Evolutionary conservation across 2,888 invertebrate species (phyloP), one percentile per base, ranked within the genome.

Genomic region (Oegoconia quadripuncta): DNA sequence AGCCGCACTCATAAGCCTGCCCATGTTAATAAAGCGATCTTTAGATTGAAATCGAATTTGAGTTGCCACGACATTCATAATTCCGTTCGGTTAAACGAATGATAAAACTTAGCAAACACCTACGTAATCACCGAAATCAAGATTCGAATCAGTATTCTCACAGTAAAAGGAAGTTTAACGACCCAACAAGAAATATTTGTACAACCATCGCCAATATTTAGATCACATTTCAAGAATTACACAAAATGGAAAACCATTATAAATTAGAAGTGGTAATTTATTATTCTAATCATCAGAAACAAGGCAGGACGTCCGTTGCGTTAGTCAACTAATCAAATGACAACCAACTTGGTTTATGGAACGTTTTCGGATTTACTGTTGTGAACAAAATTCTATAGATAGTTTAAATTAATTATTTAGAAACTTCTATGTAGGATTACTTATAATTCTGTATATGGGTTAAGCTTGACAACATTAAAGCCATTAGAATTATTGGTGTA

Each of bases 281-380:
- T 64, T 74, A 80, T 80, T 75, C 49, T 68, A 74, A 79, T 75
- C 47, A 52, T 45, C 34, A 53, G 57, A 59, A 54, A 54, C 60
- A 67, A 70, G 62, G 61, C 70, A 76, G 79, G 81, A 82, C 68
- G 64, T 83, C 81, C 81, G 80, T 60, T 64, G 54, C 32, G 26
- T 33, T 22, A 33, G 20, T 22, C 28, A 34, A 35, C 36, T 22
- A 34, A 34, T 27, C 20, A 15, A 29, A 15, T 17, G 29, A 36
- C 12, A 15, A 25, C 25, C 34, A 41, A 41, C 34, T 41, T 33
- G 27, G 37, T 41, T 41, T 41, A 41, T 37, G 25, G 14, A 25
- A 11, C 18, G 18, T 41, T 33, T 34, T 32, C 13, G 29, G 27
- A 23, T 41, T 41, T 41, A 41, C 41, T 37, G 37, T 37, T 41